Percentiles rank a stretch among this genome's conserved stretches.
Evolutionary conservation across 2,797 vertebrate species (phyloP).

Genomic region (Chelmon rostratus): DNA sequence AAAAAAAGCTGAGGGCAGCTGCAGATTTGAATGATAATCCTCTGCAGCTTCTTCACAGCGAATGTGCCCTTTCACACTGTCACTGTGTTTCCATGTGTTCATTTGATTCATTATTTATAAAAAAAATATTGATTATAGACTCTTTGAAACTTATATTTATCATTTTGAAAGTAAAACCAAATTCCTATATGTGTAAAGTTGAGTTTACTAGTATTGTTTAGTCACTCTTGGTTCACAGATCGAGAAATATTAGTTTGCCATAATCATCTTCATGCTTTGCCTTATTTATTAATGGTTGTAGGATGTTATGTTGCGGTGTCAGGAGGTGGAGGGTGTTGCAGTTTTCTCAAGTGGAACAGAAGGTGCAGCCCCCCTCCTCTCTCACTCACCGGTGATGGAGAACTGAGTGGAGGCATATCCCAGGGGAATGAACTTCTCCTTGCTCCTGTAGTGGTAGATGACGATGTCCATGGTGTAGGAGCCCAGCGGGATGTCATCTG

Average conservation of each 20-base stretch:
- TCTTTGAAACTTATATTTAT: too few species aligned
- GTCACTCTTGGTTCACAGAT: neutral
- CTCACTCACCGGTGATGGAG: constrained; percentile 90
- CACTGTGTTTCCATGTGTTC: too few species aligned
- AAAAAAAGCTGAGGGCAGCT: too few species aligned
- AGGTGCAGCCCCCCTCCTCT: neutral
- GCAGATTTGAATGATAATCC: too few species aligned
- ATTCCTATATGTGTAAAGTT: neutral
- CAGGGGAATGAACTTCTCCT: constrained; percentile 92
- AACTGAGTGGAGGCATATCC: constrained; percentile 90
- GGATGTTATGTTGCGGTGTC: neutral
- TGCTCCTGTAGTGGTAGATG: constrained; percentile 93
- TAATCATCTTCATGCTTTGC: neutral
- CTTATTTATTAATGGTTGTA: too few species aligned
- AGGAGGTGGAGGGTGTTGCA: neutral
- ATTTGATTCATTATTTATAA: too few species aligned
- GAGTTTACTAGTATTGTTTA: neutral
- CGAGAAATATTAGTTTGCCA: neutral
- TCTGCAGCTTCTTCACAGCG: too few species aligned
- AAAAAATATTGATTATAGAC: too few species aligned
- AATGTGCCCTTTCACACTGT: too few species aligned
- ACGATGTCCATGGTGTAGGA: constrained; percentile 93
- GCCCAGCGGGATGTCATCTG: constrained; percentile 87
- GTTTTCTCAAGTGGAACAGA: neutral
- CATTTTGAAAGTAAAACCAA: neutral